Base-by-base conservation (phyloP, 2,888 invertebrate species). In the Apodemia mormo region DNA sequence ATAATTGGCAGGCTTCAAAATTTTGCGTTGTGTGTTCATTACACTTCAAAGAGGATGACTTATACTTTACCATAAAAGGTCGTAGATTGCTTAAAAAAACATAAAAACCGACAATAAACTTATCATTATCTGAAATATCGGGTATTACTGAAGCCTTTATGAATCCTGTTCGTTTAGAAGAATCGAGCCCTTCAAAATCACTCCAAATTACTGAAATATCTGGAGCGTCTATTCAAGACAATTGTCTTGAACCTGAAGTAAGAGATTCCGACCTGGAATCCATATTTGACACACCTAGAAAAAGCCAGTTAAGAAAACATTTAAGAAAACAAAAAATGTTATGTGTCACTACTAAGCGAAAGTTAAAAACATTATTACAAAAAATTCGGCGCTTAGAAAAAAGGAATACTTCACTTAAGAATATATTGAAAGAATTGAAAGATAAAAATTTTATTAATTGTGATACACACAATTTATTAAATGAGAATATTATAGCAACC, bases 11-110 rank as follows among this genome's bases (percentile, higher is more conserved):
- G 40, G 69, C 70, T n/a, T 71, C 71, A 52, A 72, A 74, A 54
- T 74, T 70, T 70, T 74, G 71, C n/a, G 70, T 74, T 22, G 68
- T 74, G 3, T 74, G 74, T 54, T 74, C 74, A 58, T 69, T 68
- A 64, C 74, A 74, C 68, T 74, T 74, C 45, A 37, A 61, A 52
- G 68, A 72, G 4, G 65, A 71, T 7, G 72, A 74, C 37, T n/a
- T 68, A 7, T 72, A 72, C 37, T 68, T 70, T 9, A 72, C 71
- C n/a, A 49, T 54, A 61, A 72, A 71, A 52, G 74, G 71, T 54
- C 72, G 72, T 37, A 58, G 67, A 40, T 67, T 70, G 14, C 54
- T 68, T 58, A 70, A 71, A 61, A 71, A 71, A 61, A 61, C n/a
- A 58, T 43, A 37, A 33, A 68, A 71, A 71, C 68, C 68, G 22